phyloP scores from a whole-genome alignment of 1,140 invertebrate genomes.

The Lordiphosa stackelbergi region DNA sequence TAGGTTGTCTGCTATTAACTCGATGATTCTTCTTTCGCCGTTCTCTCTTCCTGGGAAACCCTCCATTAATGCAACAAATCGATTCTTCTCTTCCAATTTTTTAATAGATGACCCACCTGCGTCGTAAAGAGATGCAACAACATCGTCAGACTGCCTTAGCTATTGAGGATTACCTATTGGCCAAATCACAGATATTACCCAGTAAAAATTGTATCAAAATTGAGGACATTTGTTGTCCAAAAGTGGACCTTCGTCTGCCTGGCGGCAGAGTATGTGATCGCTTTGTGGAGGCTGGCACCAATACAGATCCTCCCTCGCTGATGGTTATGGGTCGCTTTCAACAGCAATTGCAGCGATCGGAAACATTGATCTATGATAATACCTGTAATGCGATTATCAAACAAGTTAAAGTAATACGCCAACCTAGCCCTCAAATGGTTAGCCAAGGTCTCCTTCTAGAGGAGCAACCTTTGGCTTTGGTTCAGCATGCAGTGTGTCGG shows the following conservation, averaged over 20 bases:
- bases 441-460: background rate
- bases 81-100: too few species aligned
- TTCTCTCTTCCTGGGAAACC: too few species aligned
- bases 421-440: background rate
- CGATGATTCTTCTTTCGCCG: too few species aligned
- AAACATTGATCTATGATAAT: conserved; percentile 50
- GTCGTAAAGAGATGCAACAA: conserved; percentile 38
- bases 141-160: conserved; percentile 19
- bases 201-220: background rate
- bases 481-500: conserved; percentile 17
- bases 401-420: background rate
- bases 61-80: too few species aligned
- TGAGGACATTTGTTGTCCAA: background rate
- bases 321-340: conserved; percentile 22
- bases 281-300: conserved; percentile 28
- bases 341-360: conserved; percentile 29
- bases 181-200: background rate
- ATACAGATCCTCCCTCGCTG: conserved; percentile 6
- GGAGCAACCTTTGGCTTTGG: background rate
- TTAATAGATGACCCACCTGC: conserved; percentile 31
- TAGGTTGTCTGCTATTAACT: too few species aligned
- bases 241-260: background rate
- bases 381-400: conserved; percentile 23
- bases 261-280: background rate
- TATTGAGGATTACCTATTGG: conserved; percentile 13